Conservation (phyloP, 2,113 vertebrate species). For the Romanogobio albipinnatus region DNA sequence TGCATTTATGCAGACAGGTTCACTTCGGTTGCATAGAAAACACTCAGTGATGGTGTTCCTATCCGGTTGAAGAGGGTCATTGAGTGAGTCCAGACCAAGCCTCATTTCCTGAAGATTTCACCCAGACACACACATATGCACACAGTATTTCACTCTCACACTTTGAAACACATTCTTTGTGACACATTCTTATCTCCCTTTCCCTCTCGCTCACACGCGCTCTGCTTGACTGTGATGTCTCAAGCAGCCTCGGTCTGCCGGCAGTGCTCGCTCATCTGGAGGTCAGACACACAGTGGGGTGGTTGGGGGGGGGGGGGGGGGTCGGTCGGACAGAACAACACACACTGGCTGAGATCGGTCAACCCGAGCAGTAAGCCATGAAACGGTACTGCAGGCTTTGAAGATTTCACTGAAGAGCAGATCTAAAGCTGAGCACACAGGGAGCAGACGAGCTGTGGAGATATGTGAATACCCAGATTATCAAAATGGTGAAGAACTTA, state of each 20-base stretch:
- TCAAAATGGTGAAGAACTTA: not conserved
- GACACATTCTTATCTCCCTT: slow-evolving; percentile 3
- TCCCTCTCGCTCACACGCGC: not conserved
- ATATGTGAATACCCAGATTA: not conserved
- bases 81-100: not conserved
- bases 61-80: not conserved
- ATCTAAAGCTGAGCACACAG: slow-evolving; percentile 11
- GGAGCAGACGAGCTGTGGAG: not conserved
- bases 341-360: slow-evolving; percentile 35
- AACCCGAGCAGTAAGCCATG: slow-evolving; percentile 31
- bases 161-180: slow-evolving; percentile 1
- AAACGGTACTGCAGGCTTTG: slow-evolving; percentile 47
- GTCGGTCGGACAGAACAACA: slow-evolving; percentile 31
- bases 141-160: slow-evolving; percentile 12
- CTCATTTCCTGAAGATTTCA: slow-evolving; percentile 18
- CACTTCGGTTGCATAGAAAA: not conserved
- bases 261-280: slow-evolving; percentile 45
- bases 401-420: slow-evolving; percentile 39
- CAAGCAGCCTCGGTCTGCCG: slow-evolving; percentile 34
- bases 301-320: slow-evolving; percentile 30
- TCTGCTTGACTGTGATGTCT: slow-evolving; percentile 40
- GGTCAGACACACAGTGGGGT: slow-evolving; percentile 47
- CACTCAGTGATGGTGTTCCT: not conserved
- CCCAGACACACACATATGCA: slow-evolving; percentile 14
- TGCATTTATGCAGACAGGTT: slow-evolving; percentile 29